Base-by-base conservation (phyloP, 2,797 vertebrate genomes). In the Lacerta viridis region DNA sequence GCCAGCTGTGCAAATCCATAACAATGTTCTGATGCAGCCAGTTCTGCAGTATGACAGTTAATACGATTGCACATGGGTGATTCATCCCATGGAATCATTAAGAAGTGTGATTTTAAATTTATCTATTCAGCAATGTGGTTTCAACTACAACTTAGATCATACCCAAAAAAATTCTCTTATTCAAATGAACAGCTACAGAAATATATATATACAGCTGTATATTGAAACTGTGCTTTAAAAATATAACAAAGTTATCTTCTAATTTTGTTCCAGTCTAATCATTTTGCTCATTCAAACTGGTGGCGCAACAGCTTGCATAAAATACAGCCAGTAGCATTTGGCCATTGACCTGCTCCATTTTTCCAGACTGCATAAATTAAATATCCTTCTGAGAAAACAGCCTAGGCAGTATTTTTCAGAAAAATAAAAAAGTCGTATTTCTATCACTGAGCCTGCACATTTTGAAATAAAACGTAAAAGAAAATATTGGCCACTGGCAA, bases 381-480 rank as follows among this genome's bases (percentile, higher is more conserved):
- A 90, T 7, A 84, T 87, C 27, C 64, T 90, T 75, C 76, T 86
- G 61, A 85, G 86, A 85, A 90, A 80, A 83, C 0, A 80, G 71
- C 61, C 82, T 46, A 3, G 25, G 1, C 88, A 90, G 2, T 46
- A 3, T 89, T 94, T 94, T 94, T 93, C 86, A 88, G 87, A 88
- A 84, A 64, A 81, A 64, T 11, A 87, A 55, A 55, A 55, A 55
- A 87, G 92, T 88, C 88, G 8, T 0, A 91, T 86, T 83, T 46
- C 46, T 90, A 10, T 13, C n/a, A 80, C 29, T 55, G 9, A 93
- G 71, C 20, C 0, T 27, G 50, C 68, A 90, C 29, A 10, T 90
- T 91, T 89, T 88, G 64, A n/a, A 78, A 39, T 76, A 2, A 4
- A 0, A 68, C 1, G 71, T 0, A 17, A 9, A n/a, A 1, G 9